A percentile compares a stretch with the other conserved stretches of the same genome.
Evolutionary conservation across 2,888 invertebrate species (phyloP).

Genomic region (Diachrysia chrysitis): DNA sequence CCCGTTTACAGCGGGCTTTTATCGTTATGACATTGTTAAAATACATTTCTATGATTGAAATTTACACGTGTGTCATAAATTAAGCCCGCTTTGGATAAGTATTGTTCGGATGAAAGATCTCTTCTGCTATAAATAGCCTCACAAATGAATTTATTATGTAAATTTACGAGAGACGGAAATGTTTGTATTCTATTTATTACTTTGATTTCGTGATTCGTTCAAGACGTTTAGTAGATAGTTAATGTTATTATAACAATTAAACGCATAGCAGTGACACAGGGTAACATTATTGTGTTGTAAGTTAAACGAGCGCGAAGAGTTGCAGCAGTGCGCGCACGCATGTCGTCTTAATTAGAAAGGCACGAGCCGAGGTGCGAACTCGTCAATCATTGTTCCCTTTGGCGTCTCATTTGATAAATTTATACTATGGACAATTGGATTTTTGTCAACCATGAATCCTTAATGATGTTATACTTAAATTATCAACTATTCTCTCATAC

Average conservation of each 20-base stretch:
- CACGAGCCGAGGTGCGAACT: conserved; percentile 86
- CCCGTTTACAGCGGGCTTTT: conserved; percentile 82
- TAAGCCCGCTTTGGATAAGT: conserved; percentile 49
- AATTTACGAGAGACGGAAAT: conserved; percentile 30
- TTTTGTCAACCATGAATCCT: conserved; percentile 78
- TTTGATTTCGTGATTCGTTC: conserved; percentile 34
- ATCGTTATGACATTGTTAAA: conserved; percentile 87
- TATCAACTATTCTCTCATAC: conserved; percentile 26
- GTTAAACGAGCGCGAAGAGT: conserved; percentile 78
- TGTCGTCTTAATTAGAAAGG: conserved; percentile 87
- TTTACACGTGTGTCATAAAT: conserved; percentile 73
- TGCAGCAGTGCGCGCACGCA: conserved; percentile 81
- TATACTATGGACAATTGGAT: conserved; percentile 76
- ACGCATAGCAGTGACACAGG: conserved; percentile 56
- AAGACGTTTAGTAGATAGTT: conserved; percentile 36
- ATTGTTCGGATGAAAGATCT: conserved; percentile 49
- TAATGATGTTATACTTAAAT: conserved; percentile 48
- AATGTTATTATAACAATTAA: conserved; percentile 60
- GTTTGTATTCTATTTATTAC: conserved; percentile 25
- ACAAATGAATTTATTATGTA: conserved; percentile 29
- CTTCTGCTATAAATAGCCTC: conserved; percentile 38
- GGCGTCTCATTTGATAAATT: conserved; percentile 78
- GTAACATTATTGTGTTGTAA: conserved; percentile 73
- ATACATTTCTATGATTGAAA: conserved; percentile 73
- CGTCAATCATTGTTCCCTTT: conserved; percentile 87